phyloP scores from a whole-genome alignment of 64 coral and sea anemone species.

The Acropora tenuis region DNA sequence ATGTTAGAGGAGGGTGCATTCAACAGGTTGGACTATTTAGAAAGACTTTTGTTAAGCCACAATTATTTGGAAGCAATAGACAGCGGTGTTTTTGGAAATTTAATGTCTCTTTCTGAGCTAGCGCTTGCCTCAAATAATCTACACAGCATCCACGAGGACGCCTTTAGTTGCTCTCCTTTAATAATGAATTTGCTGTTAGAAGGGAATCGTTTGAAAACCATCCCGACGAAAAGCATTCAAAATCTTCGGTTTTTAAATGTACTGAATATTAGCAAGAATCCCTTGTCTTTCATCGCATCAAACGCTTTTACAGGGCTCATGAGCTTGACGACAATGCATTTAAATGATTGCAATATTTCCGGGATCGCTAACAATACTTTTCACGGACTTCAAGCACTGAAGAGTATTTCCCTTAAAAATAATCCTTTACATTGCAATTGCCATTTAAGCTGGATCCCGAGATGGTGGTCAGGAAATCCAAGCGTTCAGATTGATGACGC shows the following conservation, averaged over 20 bases:
- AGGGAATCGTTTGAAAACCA: neutral
- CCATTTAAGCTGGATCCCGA: slow-evolving; percentile 28
- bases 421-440: slow-evolving; percentile 57
- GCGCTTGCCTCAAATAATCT: slow-evolving; percentile 45
- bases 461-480: slow-evolving; percentile 13
- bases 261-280: slow-evolving; percentile 44
- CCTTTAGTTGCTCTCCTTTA: slow-evolving; percentile 39
- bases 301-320: slow-evolving; percentile 11
- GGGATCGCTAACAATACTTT: slow-evolving; percentile 44
- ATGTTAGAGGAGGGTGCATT: slow-evolving; percentile 42
- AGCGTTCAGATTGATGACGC: neutral
- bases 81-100: slow-evolving; percentile 30
- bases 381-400: neutral
- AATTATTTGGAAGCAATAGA: neutral
- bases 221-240: neutral
- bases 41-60: neutral
- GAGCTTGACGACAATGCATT: slow-evolving; percentile 8
- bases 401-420: neutral
- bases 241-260: slow-evolving; percentile 49
- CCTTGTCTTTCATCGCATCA: slow-evolving; percentile 5
- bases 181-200: slow-evolving; percentile 19
- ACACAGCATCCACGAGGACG: slow-evolving; percentile 16
- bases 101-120: slow-evolving; percentile 56
- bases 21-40: slow-evolving; percentile 27
- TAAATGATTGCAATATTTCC: slow-evolving; percentile 23